Base-by-base conservation (phyloP, 2,113 vertebrate species). In the Rhombomys opimus region DNA sequence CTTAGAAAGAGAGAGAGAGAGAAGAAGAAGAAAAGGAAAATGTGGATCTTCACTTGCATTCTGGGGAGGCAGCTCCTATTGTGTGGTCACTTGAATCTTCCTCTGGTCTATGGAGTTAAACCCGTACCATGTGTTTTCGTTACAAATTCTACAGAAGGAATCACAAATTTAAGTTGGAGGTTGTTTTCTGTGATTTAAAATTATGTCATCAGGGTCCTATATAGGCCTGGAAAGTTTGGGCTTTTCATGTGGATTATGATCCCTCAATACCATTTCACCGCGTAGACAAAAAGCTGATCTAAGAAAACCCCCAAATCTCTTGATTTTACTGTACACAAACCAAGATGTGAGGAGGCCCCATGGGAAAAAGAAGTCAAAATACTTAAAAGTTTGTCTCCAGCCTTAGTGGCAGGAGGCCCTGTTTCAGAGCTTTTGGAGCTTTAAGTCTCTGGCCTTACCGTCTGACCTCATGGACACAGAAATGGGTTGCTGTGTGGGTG, bases 181-280 rank as follows among this genome's bases (percentile, higher is more conserved):
- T n/a, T n/a, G 20, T 94, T 84, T 95, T 82, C 70, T 80, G 8
- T 78, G 41, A 68, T 27, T 73, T 75, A 84, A 54, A 68, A 81
- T 27, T 81, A 7, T 92, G 9, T 84, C 23, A 4, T 1, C 65
- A 67, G 70, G 70, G 6, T 2, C 50, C 63, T 81, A 32, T 9
- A 6, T 89, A 41, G 80, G n/a, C 68, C 80, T 90, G 86, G 76
- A 70, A 87, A 32, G 65, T 57, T 72, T 25, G 65, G 61, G 17
- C 12, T 84, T 38, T 87, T 90, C 27, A 1, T 27, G 25, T 85
- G 30, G 57, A 90, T 72, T 57, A 2, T 63, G 59, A 70, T 54
- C 93, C 70, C 4, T 46, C 59, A 1, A 12, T 68, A 23, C 70
- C 78, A 46, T 73, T 50, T 87, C 46, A 68, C 70, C 61, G 75